Base-by-base conservation (phyloP, 2,888 invertebrate species). In the Carabus problematicus region DNA sequence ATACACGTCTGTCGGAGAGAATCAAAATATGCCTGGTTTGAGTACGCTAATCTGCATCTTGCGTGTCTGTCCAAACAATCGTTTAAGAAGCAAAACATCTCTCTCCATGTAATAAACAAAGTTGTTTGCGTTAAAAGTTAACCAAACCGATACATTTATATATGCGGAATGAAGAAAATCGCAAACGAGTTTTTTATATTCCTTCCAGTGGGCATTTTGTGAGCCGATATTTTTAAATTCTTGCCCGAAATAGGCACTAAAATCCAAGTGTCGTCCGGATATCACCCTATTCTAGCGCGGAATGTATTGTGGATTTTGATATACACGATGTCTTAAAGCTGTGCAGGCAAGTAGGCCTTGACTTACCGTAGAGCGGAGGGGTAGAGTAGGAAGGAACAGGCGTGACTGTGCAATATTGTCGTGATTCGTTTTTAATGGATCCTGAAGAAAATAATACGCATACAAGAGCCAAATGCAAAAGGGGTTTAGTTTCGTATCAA, bases 161-260 rank as follows among this genome's bases (percentile, higher is more conserved):
- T 19, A 29, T 16, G 19, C 12, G 45, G 45, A 60, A 60, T 60
- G 18, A 60, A 43, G 19, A 45, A 12, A 58, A 60, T 45, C 19
- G 49, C 39, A 49, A 49, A 61, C 61, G 61, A 61, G 61, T 61
- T 61, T 61, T 61, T 61, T 47, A 61, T 61, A n/a, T 61, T 49
- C 47, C 49, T 12, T 39, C 61, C 18, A 61, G 47, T 49, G 61
- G 61, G 39, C 61, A 61, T 40, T 29, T 29, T 39, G 61, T 61
- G 39, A 61, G 47, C 49, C 61, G 61, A 61, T 45, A 60, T 60
- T 60, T 45, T 60, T 60, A 60, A 60, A 60, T 60, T 60, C 60
- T n/a, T 60, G 60, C 60, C 45, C 45, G 60, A 47, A 60, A 60
- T 60, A 45, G 60, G 60, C 60, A 60, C 43, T 60, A 61, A 61